Evolutionary conservation across 2,797 vertebrate genomes (phyloP), one percentile per base, ranked within the genome.

Genomic region (Sphenodon punctatus): DNA sequence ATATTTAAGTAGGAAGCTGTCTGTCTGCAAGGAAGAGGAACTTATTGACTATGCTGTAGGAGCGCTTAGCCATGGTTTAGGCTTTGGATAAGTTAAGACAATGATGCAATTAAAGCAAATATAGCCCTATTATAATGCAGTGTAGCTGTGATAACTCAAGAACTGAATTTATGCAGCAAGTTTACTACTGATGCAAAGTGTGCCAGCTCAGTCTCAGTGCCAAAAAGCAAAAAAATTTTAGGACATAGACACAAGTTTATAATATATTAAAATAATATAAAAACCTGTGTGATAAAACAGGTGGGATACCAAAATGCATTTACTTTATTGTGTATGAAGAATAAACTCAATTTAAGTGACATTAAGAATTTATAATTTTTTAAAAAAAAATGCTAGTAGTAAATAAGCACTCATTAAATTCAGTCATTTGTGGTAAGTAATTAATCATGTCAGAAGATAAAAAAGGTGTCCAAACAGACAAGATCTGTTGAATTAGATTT

Each of bases 351-450:
- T 63, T 88, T 92, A 92, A 91, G 67, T 90, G 87, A 90, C 55
- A 83, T 69, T 66, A 65, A 9, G 78, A 84, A 17, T 27, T 73
- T 76, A 46, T 90, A 53, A 20, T 69, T 83, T 88, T 67, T n/a
- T n/a, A n/a, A n/a, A 72, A 92, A 89, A 90, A 76, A 0, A 10
- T 72, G 83, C 61, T 88, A 82, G 86, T 92, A 93, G 82, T 81
- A 93, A 91, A 78, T 86, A 90, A 85, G 77, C 78, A 86, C 66
- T 91, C 80, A 82, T 88, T 92, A 77, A 92, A 90, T 93, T 87
- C 92, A 93, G 90, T 91, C 71, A 84, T 88, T 78, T 88, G 80
- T 75, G 84, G 89, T 78, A 91, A 42, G 58, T 73, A 66, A 80
- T 51, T 46, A 66, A 80, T 51, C 46, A 15, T 90, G 89, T 64